Evolutionary conservation across 2,888 invertebrate genomes (phyloP), one percentile per base, ranked within the genome.

Genomic region (Scaptomyza caliginosa): DNA sequence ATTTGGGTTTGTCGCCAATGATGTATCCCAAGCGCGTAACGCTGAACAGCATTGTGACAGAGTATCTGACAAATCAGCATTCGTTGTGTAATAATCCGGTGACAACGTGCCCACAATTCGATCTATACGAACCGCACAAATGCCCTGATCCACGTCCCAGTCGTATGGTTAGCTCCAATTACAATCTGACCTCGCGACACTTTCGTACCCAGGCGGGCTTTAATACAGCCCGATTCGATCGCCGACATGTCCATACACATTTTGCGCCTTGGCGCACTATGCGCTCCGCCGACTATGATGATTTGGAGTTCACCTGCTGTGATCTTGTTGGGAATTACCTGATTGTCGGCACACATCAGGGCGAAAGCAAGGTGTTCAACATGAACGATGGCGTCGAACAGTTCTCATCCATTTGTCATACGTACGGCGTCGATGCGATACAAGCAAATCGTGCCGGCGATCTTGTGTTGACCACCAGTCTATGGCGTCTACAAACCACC

Each of bases 41-140:
- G 0, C 92, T 99, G 21, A 96, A 98, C 91, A 96, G 96, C 39
- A 98, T 99, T 87, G 97, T 99, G 71, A 98, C 97, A 0, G 98
- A 99, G 91, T 99, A 99, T 92, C 93, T 99, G 51, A 96, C 98
- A 81, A 98, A 98, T 92, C 99, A 99, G 91, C 99, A 99, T 92
- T 96, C 98, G n/a, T 92, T 97, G 6, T 99, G 99, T 92, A 97
- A 96, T 92, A 98, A 99, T 92, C 99, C 99, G 0, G 98, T 99
- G 92, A 96, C 97, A 28, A 98, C 98, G 0, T 99, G 99, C 92
- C 99, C 99, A 0, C 97, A 97, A 89, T 99, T 99, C 90, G 97
- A 98, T 90, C 93, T 99, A 32, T 97, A 98, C 88, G 96, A 96
- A 73, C 98, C 98, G 0, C 99, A 99, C 92, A 96, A 97, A 87